Evolutionary conservation across 2,797 vertebrate species (phyloP).

Genomic region (Triplophysa bombifrons): DNA sequence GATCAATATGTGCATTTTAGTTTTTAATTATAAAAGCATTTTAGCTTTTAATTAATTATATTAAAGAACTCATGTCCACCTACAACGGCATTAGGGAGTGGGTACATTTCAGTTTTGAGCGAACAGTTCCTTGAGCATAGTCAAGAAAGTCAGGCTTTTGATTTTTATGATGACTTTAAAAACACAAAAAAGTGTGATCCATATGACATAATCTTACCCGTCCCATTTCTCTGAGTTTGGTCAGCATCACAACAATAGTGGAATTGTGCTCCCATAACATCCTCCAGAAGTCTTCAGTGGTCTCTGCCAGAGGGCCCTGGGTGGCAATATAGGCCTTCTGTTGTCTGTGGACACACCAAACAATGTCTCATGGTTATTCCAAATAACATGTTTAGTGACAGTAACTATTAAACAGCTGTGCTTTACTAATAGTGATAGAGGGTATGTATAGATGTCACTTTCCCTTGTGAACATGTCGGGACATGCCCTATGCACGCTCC

Average conservation of each 20-base stretch:
- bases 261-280: slow-evolving; percentile 99
- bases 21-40: no score
- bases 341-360: slow-evolving; percentile 76
- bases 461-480: no score
- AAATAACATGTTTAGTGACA: not conserved
- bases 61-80: no score
- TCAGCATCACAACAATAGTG: slow-evolving; percentile 97
- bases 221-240: slow-evolving; percentile 96
- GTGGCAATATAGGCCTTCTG: slow-evolving; percentile 97
- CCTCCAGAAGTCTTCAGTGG: slow-evolving; percentile 97
- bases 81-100: no score
- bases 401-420: not conserved
- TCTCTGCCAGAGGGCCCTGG: slow-evolving; percentile 92
- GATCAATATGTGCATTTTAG: no score
- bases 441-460: no score
- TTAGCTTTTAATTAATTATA: no score
- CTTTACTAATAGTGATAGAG: not conserved
- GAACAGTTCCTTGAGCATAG: no score
- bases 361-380: not conserved
- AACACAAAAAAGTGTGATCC: not conserved
- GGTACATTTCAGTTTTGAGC: not conserved
- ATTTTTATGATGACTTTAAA: not conserved
- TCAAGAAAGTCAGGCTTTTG: not conserved
- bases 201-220: slow-evolving; percentile 76
- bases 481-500: no score